Percentiles rank a stretch among this genome's conserved stretches.
Conservation (phyloP, 1,140 invertebrate genomes). For the Drosophila kepulauana region DNA sequence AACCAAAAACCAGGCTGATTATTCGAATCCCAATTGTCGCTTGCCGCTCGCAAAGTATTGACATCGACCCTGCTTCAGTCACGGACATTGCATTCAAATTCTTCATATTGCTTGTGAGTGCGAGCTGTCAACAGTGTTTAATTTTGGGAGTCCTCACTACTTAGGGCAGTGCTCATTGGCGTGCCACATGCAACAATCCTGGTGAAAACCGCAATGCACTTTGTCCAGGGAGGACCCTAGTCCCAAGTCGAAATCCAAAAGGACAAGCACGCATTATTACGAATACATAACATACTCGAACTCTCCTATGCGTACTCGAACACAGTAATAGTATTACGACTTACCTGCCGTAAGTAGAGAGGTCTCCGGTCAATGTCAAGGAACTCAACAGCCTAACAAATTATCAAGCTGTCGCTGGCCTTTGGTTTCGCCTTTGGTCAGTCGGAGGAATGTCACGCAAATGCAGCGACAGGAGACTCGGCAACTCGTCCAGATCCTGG, state of each 20-base stretch:
- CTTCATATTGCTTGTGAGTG: conserved; percentile 74
- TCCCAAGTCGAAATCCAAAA: not conserved
- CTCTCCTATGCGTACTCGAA: not conserved
- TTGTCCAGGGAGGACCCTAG: conserved; percentile 49
- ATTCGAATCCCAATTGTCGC: not conserved
- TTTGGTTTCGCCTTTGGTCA: conserved; percentile 16
- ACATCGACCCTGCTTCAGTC: conserved; percentile 9
- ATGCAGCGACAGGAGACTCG: conserved; percentile 24
- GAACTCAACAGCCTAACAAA: conserved; percentile 82
- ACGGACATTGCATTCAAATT: conserved; percentile 59
- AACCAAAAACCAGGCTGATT: not conserved
- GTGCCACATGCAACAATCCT: conserved; percentile 69
- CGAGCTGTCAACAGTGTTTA: conserved; percentile 82
- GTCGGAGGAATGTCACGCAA: conserved; percentile 70
- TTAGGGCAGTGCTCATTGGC: conserved; percentile 33
- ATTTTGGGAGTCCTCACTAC: conserved; percentile 57
- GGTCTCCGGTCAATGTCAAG: conserved; percentile 49
- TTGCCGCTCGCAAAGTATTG: not conserved
- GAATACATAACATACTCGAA: conserved; percentile 8
- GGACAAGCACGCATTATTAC: conserved; percentile 54
- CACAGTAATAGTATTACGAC: conserved; percentile 11
- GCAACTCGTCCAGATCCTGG: conserved; percentile 47
- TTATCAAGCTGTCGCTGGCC: conserved; percentile 74
- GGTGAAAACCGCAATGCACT: conserved; percentile 79
- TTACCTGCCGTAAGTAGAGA: conserved; percentile 7